phyloP scores from a whole-genome alignment of 2,113 vertebrate species.

The Misgurnus anguillicaudatus region DNA sequence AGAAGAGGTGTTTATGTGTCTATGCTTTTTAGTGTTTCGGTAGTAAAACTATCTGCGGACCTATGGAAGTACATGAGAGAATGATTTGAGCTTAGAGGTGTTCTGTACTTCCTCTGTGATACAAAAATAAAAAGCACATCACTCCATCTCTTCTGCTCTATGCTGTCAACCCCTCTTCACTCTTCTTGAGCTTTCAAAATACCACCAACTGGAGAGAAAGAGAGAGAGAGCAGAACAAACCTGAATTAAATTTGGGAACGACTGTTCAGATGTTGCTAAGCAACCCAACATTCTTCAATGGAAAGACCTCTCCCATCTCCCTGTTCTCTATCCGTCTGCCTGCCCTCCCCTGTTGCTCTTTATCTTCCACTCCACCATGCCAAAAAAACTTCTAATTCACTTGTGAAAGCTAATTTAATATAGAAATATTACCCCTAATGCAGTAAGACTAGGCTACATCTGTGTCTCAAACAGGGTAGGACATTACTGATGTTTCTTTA shows the following conservation, averaged over 20 bases:
- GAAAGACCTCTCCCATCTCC: conserved; percentile 35
- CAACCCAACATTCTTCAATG: conserved; percentile 58
- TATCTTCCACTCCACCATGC: background rate
- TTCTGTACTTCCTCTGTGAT: conserved; percentile 20
- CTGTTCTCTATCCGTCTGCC: conserved; percentile 9
- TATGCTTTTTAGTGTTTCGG: background rate
- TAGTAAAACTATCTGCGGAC: background rate
- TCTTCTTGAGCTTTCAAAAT: conserved; percentile 51
- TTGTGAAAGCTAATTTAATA: conserved; percentile 38
- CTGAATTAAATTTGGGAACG: conserved; percentile 59
- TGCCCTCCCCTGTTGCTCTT: background rate
- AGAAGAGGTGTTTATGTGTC: background rate
- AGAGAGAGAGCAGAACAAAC: conserved; percentile 36
- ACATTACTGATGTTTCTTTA: background rate
- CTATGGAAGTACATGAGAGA: background rate
- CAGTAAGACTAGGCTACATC: background rate
- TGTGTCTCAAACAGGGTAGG: background rate
- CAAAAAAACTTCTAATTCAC: conserved; percentile 23
- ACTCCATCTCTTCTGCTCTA: conserved; percentile 29
- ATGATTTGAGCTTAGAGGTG: background rate
- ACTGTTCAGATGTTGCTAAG: conserved; percentile 62
- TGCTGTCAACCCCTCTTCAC: conserved; percentile 48
- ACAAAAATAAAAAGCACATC: conserved; percentile 24
- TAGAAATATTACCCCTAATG: conserved; percentile 31
- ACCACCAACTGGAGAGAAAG: conserved; percentile 22